Evolutionary conservation across 2,797 vertebrate species (phyloP).

Genomic region (Vultur gryphus): DNA sequence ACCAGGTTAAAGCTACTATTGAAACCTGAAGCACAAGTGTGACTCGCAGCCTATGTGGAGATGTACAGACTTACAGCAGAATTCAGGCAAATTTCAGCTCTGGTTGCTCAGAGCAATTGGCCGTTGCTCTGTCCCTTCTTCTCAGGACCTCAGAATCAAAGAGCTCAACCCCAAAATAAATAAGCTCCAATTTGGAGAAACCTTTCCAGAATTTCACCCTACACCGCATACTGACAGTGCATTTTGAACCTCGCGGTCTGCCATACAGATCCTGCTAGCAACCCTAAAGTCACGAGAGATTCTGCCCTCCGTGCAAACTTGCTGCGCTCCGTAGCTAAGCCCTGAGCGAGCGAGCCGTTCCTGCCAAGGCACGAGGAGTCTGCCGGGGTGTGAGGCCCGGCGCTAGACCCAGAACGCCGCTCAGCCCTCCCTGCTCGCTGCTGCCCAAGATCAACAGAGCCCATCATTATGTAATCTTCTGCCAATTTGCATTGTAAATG

Average conservation of each 20-base stretch:
- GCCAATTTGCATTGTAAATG: not conserved
- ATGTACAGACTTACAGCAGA: not conserved
- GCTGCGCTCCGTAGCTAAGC: not conserved
- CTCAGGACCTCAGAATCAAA: not conserved
- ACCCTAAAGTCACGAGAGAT: not conserved
- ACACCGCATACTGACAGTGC: accelerated
- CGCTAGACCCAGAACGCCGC: not conserved
- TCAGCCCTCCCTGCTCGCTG: accelerated
- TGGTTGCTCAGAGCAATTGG: not conserved
- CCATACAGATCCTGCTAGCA: not conserved
- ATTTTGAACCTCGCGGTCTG: not conserved
- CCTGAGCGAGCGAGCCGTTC: not conserved
- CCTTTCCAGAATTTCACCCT: not conserved
- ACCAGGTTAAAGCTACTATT: not conserved
- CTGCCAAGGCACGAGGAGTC: not conserved
- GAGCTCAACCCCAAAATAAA: not conserved
- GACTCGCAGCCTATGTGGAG: not conserved
- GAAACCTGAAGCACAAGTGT: not conserved
- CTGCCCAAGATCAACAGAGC: not conserved
- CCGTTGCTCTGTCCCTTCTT: not conserved
- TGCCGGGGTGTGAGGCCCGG: not conserved
- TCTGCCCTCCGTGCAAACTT: not conserved
- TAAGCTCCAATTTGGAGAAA: not conserved
- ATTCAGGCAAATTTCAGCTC: not conserved
- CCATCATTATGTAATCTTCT: not conserved